Evolutionary conservation across 2,888 invertebrate genomes (phyloP).

Genomic region (Cactoblastis cactorum): DNA sequence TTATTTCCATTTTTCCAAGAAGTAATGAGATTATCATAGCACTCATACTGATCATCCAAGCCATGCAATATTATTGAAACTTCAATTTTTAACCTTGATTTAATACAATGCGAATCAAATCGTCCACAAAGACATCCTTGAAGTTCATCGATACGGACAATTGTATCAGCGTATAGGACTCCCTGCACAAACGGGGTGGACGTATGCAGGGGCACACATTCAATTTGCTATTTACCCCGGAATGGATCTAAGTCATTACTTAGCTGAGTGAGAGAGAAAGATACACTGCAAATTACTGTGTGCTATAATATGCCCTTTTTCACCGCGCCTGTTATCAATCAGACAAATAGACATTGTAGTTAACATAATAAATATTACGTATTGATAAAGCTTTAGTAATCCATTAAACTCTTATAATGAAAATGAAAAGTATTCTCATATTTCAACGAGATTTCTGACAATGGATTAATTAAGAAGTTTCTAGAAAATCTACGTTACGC

Average conservation of each 20-base stretch:
- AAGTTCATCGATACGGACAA: slow-evolving; percentile 19
- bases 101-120: slow-evolving; percentile 3
- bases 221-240: slow-evolving; percentile 79
- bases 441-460: not conserved
- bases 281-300: slow-evolving; percentile 71
- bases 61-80: slow-evolving; percentile 35
- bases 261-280: slow-evolving; percentile 75
- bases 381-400: too few relatives aligned
- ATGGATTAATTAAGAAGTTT: not conserved
- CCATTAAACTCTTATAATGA: too few relatives aligned
- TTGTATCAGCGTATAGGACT: slow-evolving; percentile 16
- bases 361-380: not conserved
- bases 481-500: slow-evolving; percentile 1
- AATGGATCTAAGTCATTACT: slow-evolving; percentile 79
- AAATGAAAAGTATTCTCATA: too few relatives aligned
- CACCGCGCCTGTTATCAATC: slow-evolving; percentile 31
- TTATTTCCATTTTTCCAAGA: too few relatives aligned
- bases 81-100: not conserved
- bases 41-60: too few relatives aligned
- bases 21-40: too few relatives aligned
- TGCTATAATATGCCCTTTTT: slow-evolving; percentile 55
- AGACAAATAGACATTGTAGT: slow-evolving; percentile 21
- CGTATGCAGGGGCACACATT: slow-evolving; percentile 57
- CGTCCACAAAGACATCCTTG: slow-evolving; percentile 1
- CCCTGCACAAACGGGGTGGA: slow-evolving; percentile 14